A percentile compares a stretch with the other conserved stretches of the same genome.
Evolutionary conservation across 1,140 invertebrate genomes (phyloP).

Genomic region (Acromyrmex heyeri): DNA sequence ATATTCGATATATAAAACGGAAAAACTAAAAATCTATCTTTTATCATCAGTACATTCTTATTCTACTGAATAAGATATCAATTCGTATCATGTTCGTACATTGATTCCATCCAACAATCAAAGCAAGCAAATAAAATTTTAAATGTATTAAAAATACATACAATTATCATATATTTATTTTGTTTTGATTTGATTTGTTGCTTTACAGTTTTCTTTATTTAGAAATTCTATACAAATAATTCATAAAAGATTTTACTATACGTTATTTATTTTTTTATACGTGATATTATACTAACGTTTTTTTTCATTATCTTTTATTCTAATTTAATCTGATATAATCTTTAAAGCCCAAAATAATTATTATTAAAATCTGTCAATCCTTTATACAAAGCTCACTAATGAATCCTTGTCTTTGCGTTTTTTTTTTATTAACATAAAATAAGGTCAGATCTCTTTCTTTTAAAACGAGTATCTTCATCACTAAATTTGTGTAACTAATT

Average conservation of each 20-base stretch:
- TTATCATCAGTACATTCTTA: background rate
- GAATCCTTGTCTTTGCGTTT: background rate
- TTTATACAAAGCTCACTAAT: background rate
- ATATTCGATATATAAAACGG: background rate
- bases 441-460: background rate
- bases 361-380: background rate
- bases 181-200: background rate
- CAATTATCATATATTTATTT: background rate
- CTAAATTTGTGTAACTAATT: background rate
- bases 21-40: background rate
- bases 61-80: background rate
- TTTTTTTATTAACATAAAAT: background rate
- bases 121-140: background rate
- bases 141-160: background rate
- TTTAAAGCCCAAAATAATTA: background rate
- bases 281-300: too few relatives aligned
- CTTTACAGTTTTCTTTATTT: background rate
- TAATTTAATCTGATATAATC: background rate
- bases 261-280: background rate
- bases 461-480: background rate
- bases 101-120: background rate
- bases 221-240: background rate
- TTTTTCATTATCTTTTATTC: slow-evolving; percentile 15
- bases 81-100: background rate
- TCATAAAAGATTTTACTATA: background rate